A percentile compares a stretch with the other conserved stretches of the same genome.
Conservation (phyloP, 2,113 vertebrate genomes). For the Mobula hypostoma region DNA sequence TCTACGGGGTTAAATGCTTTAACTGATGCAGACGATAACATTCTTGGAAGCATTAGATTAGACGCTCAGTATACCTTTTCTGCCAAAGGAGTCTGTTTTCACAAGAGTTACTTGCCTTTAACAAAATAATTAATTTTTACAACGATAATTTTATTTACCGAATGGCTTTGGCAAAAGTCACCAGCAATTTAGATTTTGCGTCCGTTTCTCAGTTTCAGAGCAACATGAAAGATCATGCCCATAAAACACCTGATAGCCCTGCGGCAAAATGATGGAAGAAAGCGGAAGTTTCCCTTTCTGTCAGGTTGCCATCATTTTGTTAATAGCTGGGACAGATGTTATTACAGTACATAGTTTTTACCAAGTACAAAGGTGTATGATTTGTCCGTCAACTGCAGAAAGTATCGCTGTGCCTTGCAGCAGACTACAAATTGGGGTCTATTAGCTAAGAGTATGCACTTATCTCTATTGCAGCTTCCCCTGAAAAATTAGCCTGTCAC, state of each 20-base stretch:
- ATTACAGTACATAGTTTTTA: constrained; percentile 37
- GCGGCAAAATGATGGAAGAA: constrained; percentile 20
- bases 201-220: constrained; percentile 34
- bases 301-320: background rate
- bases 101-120: background rate
- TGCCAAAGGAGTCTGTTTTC: background rate
- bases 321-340: constrained; percentile 33
- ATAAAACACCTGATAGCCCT: constrained; percentile 36
- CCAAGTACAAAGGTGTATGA: constrained; percentile 29
- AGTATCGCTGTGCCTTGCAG: constrained; percentile 32
- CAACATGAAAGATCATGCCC: constrained; percentile 40
- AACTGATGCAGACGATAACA: background rate
- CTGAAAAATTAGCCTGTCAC: constrained; percentile 15
- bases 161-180: constrained; percentile 10
- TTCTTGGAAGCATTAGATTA: background rate
- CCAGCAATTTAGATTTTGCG: constrained; percentile 19
- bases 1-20: background rate
- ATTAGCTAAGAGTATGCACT: constrained; percentile 29
- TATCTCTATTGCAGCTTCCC: constrained; percentile 38
- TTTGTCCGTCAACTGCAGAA: constrained; percentile 37
- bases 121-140: background rate
- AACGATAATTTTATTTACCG: background rate
- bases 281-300: constrained; percentile 25
- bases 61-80: background rate
- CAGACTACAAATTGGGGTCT: constrained; percentile 37